Percentiles rank a stretch among this genome's conserved stretches.
Evolutionary conservation across 2,888 invertebrate genomes (phyloP).

Genomic region (Phlogophora meticulosa): DNA sequence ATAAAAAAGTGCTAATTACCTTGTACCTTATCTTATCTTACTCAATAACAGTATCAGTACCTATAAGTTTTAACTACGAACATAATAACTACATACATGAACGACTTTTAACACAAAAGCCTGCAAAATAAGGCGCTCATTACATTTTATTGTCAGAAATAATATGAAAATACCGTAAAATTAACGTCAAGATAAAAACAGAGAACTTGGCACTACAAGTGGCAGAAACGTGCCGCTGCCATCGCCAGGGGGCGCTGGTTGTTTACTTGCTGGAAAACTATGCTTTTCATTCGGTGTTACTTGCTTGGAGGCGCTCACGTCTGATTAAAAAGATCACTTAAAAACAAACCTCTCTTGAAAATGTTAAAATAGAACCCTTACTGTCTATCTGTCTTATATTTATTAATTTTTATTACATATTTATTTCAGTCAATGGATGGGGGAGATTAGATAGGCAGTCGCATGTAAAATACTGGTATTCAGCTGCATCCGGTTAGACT

Average conservation of each 20-base stretch:
- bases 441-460: too few species aligned
- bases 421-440: too few species aligned
- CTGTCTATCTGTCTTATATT: too few species aligned
- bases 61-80: conserved; percentile 17
- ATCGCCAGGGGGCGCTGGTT: conserved; percentile 32
- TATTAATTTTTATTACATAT: too few species aligned
- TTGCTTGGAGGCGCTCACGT: not conserved
- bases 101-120: conserved; percentile 22
- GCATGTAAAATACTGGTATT: too few species aligned
- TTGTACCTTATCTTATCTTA: too few species aligned
- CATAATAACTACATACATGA: conserved; percentile 3
- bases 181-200: conserved; percentile 55
- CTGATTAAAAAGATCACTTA: too few species aligned
- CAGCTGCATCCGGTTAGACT: too few species aligned
- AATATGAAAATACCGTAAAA: conserved; percentile 41
- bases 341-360: too few species aligned
- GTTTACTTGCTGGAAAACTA: conserved; percentile 16
- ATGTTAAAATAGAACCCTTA: too few species aligned
- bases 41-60: not conserved
- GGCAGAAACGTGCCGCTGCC: conserved; percentile 24
- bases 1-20: too few species aligned
- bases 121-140: conserved; percentile 32
- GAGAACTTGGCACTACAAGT: conserved; percentile 57
- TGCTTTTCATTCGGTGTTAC: not conserved
- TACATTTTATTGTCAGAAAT: conserved; percentile 53